A percentile compares a stretch with the other conserved stretches of the same genome.
Conservation (phyloP, 2,888 invertebrate genomes). For the Hermodice carunculata region DNA sequence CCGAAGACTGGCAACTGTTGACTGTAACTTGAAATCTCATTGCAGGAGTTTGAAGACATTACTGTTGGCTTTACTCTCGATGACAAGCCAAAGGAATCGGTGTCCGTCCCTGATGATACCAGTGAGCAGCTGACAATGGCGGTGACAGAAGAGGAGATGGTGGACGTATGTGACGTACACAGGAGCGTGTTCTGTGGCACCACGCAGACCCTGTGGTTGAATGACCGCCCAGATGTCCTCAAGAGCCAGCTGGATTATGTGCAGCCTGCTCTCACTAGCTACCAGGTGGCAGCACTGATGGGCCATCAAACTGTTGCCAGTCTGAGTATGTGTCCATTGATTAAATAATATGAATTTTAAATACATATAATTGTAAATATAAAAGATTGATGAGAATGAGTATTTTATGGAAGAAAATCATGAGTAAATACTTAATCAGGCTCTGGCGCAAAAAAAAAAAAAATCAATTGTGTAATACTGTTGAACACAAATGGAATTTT, state of each 20-base stretch:
- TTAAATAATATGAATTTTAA: too few species aligned
- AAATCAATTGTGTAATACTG: too few species aligned
- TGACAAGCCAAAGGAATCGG: slow-evolving; percentile 34
- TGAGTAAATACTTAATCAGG: too few species aligned
- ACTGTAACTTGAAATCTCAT: background rate
- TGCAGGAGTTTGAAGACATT: slow-evolving; percentile 64
- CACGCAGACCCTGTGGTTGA: slow-evolving; percentile 1
- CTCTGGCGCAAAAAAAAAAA: too few species aligned
- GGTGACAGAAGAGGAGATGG: slow-evolving; percentile 3
- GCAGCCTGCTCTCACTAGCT: slow-evolving; percentile 49
- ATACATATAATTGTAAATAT: too few species aligned
- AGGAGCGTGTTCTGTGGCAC: background rate
- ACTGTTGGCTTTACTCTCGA: slow-evolving; percentile 52
- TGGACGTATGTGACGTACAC: slow-evolving; percentile 5
- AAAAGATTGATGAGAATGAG: too few species aligned
- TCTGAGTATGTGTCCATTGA: too few species aligned
- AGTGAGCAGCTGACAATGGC: background rate
- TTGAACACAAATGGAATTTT: too few species aligned
- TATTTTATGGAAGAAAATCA: too few species aligned
- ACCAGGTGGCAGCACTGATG: slow-evolving; percentile 49
- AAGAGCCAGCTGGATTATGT: slow-evolving; percentile 39
- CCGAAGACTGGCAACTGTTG: background rate
- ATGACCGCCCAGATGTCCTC: background rate
- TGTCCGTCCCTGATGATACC: slow-evolving; percentile 3
- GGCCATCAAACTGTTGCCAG: too few species aligned